Evolutionary conservation across 30 jellyfish, hydroid and myxozoan species (phyloP).

Genomic region (Rhopilema esculentum): DNA sequence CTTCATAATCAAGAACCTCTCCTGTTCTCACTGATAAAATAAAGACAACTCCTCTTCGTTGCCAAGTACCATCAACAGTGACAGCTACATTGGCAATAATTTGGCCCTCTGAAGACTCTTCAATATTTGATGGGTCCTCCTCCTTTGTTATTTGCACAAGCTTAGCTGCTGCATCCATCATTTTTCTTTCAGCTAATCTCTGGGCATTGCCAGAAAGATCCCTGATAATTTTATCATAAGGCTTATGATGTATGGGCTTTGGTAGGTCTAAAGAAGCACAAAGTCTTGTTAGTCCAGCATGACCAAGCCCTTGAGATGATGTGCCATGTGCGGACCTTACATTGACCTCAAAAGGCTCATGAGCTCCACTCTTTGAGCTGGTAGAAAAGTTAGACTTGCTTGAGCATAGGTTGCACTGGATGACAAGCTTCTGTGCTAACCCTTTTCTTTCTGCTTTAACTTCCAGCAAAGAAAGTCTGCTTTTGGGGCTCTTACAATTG

Average conservation of each 20-base stretch:
- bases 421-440: not conserved
- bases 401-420: conserved; percentile 14
- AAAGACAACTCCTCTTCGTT: conserved; percentile 19
- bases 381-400: not conserved
- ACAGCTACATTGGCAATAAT: conserved; percentile 22
- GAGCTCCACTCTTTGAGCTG: not conserved
- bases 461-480: conserved; percentile 18
- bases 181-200: conserved; percentile 19
- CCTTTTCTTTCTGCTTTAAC: conserved; percentile 3
- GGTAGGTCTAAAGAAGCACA: conserved; percentile 45
- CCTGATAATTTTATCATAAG: not conserved
- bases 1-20: conserved; percentile 48
- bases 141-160: conserved; percentile 18
- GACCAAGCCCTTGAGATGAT: conserved; percentile 30
- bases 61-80: conserved; percentile 64
- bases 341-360: conserved; percentile 18
- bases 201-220: not conserved
- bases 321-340: conserved; percentile 29
- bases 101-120: conserved; percentile 3
- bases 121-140: conserved; percentile 50
- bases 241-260: conserved; percentile 1
- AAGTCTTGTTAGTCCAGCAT: conserved; percentile 41
- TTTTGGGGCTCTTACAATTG: conserved; percentile 12
- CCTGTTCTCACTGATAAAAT: conserved; percentile 43
- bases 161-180: conserved; percentile 22